Base-by-base conservation (phyloP, 1,140 invertebrate species). In the Pomacea maculata region DNA sequence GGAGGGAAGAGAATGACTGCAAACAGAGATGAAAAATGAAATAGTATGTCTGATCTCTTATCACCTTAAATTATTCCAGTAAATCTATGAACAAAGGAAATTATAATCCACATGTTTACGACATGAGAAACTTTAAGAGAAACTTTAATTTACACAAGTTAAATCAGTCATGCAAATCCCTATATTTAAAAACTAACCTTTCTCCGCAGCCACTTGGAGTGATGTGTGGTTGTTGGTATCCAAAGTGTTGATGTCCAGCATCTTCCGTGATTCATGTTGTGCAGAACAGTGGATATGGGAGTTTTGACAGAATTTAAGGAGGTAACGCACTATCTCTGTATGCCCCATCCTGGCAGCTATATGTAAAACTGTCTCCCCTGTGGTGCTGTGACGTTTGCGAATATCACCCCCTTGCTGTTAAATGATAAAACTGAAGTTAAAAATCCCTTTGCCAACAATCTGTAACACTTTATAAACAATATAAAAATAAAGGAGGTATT, bases 151-250 rank as follows among this genome's bases (percentile, higher is more conserved):
- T 61, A 17, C 57, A 61, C 57, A 6, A 3, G 57, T 14, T 8
- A 61, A 11, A 61, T 1, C 3, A 4, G 57, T 61, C 57, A 14
- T 6, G 11, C 15, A 61, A 11, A 61, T 61, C 11, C 4, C 57
- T 17, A 45, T 74, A 11, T 14, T 8, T 72, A 29, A 29, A 21
- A 7, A 80, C 21, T 21, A 65, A 90, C 89, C 89, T 86, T 87
- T 90, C 29, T 90, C 88, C 45, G 88, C 88, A 25, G 88, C 88
- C 55, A 89, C 45, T 73, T 90, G 88, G 54, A 90, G 81, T 65
- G 87, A 83, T 17, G 89, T 90, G 83, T 85, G 88, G 34, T 86
- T 84, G 55, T 87, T 85, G 52, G 61, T 74, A 82, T 89, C 88
- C 14, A 88, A 45, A 29, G 84, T 86, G 83, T 90, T 90, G 63